These are phyloP conservation scores for Ellobium chinense DNA, from an alignment of 2,888 invertebrate species.

Conservation along the genomic window DNA sequence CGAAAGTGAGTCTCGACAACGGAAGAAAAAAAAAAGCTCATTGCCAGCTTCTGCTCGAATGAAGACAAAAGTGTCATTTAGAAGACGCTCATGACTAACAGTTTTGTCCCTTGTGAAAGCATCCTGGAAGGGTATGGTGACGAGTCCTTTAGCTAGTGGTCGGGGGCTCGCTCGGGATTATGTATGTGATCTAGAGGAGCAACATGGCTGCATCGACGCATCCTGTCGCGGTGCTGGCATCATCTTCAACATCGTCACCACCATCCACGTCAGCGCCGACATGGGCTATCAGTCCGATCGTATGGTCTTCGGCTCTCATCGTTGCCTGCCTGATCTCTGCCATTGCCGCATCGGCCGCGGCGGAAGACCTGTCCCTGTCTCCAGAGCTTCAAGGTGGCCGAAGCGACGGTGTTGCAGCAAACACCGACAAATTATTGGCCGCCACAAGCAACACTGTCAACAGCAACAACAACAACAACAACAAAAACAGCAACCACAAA, in stretches of 20 bases:
- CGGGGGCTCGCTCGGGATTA: not conserved
- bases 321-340: not conserved
- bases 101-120: not conserved
- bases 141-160: not conserved
- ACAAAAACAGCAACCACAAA: not conserved
- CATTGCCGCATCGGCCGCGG: not conserved
- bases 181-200: not conserved
- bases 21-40: too few relatives aligned
- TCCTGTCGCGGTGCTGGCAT: not conserved
- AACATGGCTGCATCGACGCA: not conserved
- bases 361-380: not conserved
- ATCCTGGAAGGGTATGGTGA: not conserved
- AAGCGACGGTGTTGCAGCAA: not conserved
- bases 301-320: not conserved
- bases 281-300: not conserved
- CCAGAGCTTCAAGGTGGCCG: not conserved
- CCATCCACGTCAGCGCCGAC: not conserved
- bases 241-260: not conserved
- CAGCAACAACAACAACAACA: not conserved
- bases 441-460: not conserved
- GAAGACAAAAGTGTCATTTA: too few relatives aligned
- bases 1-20: too few relatives aligned
- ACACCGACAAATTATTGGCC: not conserved
- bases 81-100: too few relatives aligned
- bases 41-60: too few relatives aligned